Conservation (phyloP, 1,140 invertebrate genomes). For the Zaprionus davidi region DNA sequence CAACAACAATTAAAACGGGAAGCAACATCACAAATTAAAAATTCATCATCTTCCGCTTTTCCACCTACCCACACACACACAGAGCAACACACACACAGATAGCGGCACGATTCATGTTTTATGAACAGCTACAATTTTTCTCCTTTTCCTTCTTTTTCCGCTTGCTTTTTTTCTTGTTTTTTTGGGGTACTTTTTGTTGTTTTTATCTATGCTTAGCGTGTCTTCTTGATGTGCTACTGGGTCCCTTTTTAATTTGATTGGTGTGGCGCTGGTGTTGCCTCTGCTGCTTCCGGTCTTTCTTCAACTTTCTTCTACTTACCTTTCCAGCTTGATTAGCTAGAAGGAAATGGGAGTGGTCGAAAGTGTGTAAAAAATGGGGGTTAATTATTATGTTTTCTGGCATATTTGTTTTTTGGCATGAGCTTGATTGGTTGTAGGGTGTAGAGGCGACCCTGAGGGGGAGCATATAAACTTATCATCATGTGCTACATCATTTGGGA, state of each 20-base stretch:
- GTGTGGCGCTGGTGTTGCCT: conserved; percentile 26
- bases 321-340: conserved; percentile 58
- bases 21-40: conserved; percentile 80
- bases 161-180: conserved; percentile 24
- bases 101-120: conserved; percentile 51
- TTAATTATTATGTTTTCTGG: conserved; percentile 68
- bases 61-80: conserved; percentile 36
- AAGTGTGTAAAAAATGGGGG: conserved; percentile 33
- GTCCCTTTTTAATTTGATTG: conserved; percentile 74
- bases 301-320: conserved; percentile 45
- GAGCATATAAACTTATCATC: background rate
- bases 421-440: background rate
- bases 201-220: conserved; percentile 47
- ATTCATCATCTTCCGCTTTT: conserved; percentile 78
- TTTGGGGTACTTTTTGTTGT: conserved; percentile 31
- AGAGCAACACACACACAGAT: conserved; percentile 12
- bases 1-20: conserved; percentile 83
- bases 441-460: conserved; percentile 4
- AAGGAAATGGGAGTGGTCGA: background rate
- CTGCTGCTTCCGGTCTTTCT: conserved; percentile 61
- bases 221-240: conserved; percentile 49
- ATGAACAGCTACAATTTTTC: conserved; percentile 37
- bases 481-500: too few relatives aligned
- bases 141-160: conserved; percentile 16
- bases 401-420: conserved; percentile 59